A percentile compares a stretch with the other conserved stretches of the same genome.
Conservation (phyloP, 2,888 invertebrate genomes). For the Nasonovia ribisnigri region DNA sequence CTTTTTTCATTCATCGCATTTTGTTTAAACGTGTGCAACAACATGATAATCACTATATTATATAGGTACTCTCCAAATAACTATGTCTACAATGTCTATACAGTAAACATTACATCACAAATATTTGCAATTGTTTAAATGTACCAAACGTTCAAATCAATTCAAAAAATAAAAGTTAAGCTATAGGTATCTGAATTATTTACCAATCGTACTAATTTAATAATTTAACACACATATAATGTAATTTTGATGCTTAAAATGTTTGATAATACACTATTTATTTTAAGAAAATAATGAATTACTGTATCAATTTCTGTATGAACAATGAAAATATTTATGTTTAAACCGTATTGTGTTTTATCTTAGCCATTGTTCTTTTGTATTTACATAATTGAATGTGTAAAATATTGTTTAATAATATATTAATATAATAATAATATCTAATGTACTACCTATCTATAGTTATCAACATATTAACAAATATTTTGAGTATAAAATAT, state of each 20-base stretch:
- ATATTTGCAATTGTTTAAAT: neutral
- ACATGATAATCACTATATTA: neutral
- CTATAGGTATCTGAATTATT: neutral
- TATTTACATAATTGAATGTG: neutral
- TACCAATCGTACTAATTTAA: neutral
- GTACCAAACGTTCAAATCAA: neutral
- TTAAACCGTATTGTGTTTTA: constrained; percentile 25
- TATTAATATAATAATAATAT: neutral
- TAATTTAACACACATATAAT: neutral
- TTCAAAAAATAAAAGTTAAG: neutral
- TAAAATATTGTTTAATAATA: too few species aligned
- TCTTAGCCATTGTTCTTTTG: constrained; percentile 52
- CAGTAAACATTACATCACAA: neutral
- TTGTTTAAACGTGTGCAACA: neutral
- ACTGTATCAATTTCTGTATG: neutral
- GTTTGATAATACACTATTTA: neutral
- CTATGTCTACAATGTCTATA: neutral
- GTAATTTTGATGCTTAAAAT: neutral
- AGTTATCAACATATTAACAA: neutral
- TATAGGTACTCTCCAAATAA: neutral
- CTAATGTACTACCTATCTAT: neutral
- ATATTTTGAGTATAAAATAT: neutral
- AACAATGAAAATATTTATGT: constrained; percentile 50
- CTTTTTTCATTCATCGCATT: neutral
- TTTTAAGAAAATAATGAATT: neutral